Base-by-base conservation (phyloP, 1,140 invertebrate species). In the Ephestia elutella region DNA sequence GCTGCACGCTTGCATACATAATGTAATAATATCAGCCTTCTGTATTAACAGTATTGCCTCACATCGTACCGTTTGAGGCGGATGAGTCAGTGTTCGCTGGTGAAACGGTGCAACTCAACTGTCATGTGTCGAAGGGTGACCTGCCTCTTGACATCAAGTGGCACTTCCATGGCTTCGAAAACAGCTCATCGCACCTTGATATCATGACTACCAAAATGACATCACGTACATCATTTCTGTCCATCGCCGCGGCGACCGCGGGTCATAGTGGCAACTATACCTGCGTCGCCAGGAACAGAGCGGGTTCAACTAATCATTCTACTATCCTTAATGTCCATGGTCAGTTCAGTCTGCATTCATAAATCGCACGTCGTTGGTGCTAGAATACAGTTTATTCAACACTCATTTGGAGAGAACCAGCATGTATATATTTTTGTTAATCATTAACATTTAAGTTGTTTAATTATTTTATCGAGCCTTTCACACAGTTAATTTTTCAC, bases 61-160 rank as follows among this genome's bases (percentile, higher is more conserved):
- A 94, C 88, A 93, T 96, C 89, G 91, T 93, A 69, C 92, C 93
- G 56, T 95, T 96, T 76, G 90, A 92, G 78, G 94, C 93, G 70
- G 93, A 95, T 57, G 93, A 93, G 66, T 92, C 93, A 53, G 91
- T 94, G n/a, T 94, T 95, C 85, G 93, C 93, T 75, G 95, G 94
- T 65, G 94, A 95, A 77, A 91, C 93, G 49, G 93, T 94, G 54
- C 94, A 94, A 44, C 90, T 94, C 28, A 92, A 91, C 65, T 96
- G 95, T 86, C 91, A 93, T 11, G 92, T 96, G 49, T 91, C 93
- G 54, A 94, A 93, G 74, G 95, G 95, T 30, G 95, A 95, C 82
- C 86, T 92, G 65, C 94, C 94, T 5, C 90, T 95, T 54, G 91
- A 92, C 62, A 94, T 96, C 62, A 90, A 91, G 60, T 96, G 95